These are phyloP conservation scores for Entomobrya multifasciata DNA, from an alignment of 2,888 invertebrate genomes.

Conservation along the genomic window DNA sequence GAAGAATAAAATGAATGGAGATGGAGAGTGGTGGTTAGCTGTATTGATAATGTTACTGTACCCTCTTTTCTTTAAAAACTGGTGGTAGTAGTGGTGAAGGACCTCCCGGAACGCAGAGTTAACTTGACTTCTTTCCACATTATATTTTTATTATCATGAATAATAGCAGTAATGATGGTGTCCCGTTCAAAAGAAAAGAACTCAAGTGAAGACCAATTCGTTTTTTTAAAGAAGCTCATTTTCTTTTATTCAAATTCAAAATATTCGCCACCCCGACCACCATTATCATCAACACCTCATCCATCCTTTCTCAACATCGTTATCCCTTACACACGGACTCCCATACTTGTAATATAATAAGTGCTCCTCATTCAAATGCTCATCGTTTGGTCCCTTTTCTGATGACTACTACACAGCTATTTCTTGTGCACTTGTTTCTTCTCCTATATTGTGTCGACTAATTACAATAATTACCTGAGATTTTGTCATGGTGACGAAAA, in stretches of 20 bases:
- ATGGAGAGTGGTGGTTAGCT: constrained; percentile 1
- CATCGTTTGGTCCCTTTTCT: background rate
- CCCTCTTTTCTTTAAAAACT: background rate
- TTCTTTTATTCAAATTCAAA: too few species aligned
- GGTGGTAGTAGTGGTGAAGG: too few species aligned
- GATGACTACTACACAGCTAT: background rate
- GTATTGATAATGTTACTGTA: too few species aligned
- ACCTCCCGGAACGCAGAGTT: constrained; percentile 32
- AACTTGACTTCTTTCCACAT: background rate
- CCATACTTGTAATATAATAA: too few species aligned
- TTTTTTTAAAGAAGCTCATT: constrained; percentile 1
- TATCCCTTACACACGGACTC: background rate
- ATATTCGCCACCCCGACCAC: background rate
- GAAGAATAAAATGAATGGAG: too few species aligned
- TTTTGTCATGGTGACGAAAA: constrained; percentile 44
- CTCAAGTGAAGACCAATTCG: too few species aligned
- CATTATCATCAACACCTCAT: background rate
- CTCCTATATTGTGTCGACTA: constrained; percentile 53
- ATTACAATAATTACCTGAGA: constrained; percentile 57
- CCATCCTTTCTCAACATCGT: background rate
- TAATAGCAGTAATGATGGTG: constrained; percentile 8
- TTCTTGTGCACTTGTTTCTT: background rate
- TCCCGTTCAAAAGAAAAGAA: constrained; percentile 29
- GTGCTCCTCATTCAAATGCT: too few species aligned
- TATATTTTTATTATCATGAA: constrained; percentile 24